Evolutionary conservation across 2,797 vertebrate genomes (phyloP).

Genomic region (Notolepis coatsorum): DNA sequence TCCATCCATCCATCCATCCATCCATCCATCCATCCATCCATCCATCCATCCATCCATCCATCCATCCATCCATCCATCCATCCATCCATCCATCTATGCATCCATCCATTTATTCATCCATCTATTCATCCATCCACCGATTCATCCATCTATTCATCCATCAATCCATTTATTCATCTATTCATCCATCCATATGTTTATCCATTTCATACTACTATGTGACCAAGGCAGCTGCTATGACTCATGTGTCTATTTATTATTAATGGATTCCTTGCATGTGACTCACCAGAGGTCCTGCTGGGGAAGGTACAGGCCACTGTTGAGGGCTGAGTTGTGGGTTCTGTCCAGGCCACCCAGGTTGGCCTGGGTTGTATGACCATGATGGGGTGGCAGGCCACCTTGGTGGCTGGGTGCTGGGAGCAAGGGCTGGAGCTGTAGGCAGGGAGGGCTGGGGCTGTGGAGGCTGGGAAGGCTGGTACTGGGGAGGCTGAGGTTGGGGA

Average conservation of each 20-base stretch:
- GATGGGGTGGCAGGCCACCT: constrained; percentile 58
- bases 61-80: background rate
- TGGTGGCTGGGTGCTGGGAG: constrained; percentile 35
- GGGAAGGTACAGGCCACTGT: constrained; percentile 72
- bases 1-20: background rate
- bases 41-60: background rate
- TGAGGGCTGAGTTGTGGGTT: constrained; percentile 51
- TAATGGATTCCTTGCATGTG: background rate
- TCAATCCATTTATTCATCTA: no score
- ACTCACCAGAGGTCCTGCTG: constrained; percentile 79
- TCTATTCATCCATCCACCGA: no score
- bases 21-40: background rate
- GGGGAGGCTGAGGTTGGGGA: background rate
- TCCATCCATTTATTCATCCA: no score
- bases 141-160: no score
- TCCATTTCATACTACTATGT: no score
- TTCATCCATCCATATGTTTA: no score
- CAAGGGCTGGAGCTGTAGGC: constrained; percentile 9
- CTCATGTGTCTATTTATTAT: no score
- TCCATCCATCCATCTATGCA: background rate
- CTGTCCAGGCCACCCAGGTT: constrained; percentile 83
- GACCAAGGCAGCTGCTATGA: no score
- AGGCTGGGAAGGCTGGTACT: constrained; percentile 7
- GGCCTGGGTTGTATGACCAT: constrained; percentile 80
- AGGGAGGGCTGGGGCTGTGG: constrained; percentile 31